Evolutionary conservation across 2,113 vertebrate species (phyloP), one percentile per base, ranked within the genome.

Genomic region (Proterorhinus semilunaris): DNA sequence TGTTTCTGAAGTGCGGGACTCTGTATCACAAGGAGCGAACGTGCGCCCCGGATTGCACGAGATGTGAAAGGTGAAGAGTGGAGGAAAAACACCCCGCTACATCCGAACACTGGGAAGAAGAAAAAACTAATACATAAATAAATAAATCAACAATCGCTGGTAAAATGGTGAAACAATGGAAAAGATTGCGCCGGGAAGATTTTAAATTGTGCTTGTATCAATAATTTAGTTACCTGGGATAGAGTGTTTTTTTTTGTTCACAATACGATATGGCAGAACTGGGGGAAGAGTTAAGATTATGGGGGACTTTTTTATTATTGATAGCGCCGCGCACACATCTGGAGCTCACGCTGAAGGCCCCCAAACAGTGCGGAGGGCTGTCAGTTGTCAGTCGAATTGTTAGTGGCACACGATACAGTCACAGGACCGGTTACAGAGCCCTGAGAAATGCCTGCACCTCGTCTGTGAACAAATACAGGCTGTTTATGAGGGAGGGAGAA

Each of bases 81-180:
- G 78, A 72, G 76, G 27, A 78, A 75, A 74, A 81, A 74, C 74
- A 79, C 66, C 83, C 63, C 42, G 58, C 53, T 10, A 15, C 79
- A 84, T 69, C 75, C 77, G 76, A 86, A 88, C 82, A 83, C 71
- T 66, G 80, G 82, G n/a, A n/a, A n/a, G 84, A 78, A 81, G 90
- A 91, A 91, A 91, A 91, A 61, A 61, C 88, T 90, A 93, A 92
- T 87, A 91, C 89, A 91, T 88, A 84, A 88, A 92, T 91, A 91
- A 92, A 92, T 89, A 89, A 93, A 90, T 90, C 78, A 87, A 88
- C 87, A 92, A 83, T 83, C 83, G 83, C 43, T 74, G 75, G 78
- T 79, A 79, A 78, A 80, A 67, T 80, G 74, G 70, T 44, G 73
- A 87, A 66, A 77, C 71, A 86, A 69, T 73, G 82, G 7, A 13